Conservation (phyloP, 2,113 vertebrate species). For the Protobothrops mucrosquamatus region DNA sequence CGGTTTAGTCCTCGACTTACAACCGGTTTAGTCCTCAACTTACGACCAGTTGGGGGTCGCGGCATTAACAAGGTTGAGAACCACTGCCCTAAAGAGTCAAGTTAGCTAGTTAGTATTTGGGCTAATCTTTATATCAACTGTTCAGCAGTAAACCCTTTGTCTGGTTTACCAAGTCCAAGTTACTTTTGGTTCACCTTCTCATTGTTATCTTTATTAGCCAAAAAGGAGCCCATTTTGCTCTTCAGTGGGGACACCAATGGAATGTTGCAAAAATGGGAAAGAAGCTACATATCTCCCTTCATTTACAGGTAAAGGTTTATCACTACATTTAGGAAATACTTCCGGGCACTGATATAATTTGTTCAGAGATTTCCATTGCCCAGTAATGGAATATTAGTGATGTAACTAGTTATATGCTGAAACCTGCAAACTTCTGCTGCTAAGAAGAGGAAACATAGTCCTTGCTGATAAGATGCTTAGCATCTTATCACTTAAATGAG, state of each 20-base stretch:
- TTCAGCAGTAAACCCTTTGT: not conserved
- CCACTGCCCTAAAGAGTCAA: not conserved
- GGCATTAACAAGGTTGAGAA: too few species aligned
- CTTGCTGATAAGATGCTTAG: not conserved
- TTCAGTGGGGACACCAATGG: slow-evolving; percentile 52
- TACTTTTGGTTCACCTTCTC: not conserved
- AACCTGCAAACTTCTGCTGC: not conserved
- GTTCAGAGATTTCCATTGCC: not conserved
- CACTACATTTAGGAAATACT: not conserved
- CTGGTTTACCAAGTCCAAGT: not conserved
- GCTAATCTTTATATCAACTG: not conserved
- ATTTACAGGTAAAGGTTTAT: slow-evolving; percentile 45
- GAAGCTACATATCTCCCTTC: slow-evolving; percentile 46
- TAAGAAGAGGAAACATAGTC: not conserved
- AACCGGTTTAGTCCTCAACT: too few species aligned
- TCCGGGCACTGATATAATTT: not conserved
- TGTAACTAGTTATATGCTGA: not conserved
- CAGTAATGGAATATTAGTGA: not conserved
- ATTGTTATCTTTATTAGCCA: slow-evolving; percentile 32
- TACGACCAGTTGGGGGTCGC: too few species aligned
- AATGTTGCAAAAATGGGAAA: slow-evolving; percentile 52
- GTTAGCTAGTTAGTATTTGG: not conserved
- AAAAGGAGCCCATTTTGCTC: slow-evolving; percentile 45
- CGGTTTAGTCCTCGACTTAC: too few species aligned
- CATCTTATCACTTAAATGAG: not conserved